These are phyloP conservation scores for Phytoseiulus persimilis DNA, from an alignment of 2,888 invertebrate species.

Conservation along the genomic window DNA sequence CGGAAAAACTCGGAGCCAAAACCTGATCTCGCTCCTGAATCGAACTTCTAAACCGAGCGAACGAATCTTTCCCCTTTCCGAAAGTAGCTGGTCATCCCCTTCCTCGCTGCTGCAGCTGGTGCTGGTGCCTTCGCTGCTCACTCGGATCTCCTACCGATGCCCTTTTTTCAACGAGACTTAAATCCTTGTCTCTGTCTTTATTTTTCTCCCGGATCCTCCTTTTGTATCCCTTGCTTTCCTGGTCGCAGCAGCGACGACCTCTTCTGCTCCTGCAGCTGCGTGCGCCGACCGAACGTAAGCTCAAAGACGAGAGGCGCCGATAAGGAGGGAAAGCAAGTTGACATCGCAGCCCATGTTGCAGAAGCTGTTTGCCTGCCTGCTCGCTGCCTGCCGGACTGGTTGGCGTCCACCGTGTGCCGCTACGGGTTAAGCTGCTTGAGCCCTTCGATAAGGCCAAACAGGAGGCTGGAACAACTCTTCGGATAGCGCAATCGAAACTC, in stretches of 20 bases:
- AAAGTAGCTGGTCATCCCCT: not conserved
- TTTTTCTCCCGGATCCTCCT: not conserved
- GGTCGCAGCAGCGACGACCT: not conserved
- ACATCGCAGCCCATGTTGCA: not conserved
- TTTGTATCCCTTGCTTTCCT: not conserved
- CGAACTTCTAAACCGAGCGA: not conserved
- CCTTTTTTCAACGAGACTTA: slow-evolving; percentile 5
- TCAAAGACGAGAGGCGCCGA: not conserved
- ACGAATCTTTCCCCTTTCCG: not conserved
- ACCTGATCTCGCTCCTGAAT: not conserved
- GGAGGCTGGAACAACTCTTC: not conserved
- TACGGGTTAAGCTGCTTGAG: slow-evolving; percentile 24
- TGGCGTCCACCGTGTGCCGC: not conserved
- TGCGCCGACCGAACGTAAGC: not conserved
- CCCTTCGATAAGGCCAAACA: slow-evolving; percentile 18
- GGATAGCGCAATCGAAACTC: not conserved
- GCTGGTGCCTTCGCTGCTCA: not conserved
- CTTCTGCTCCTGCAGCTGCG: not conserved
- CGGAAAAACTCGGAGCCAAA: not conserved
- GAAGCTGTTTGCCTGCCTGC: not conserved
- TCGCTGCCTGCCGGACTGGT: not conserved
- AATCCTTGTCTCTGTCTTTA: not conserved
- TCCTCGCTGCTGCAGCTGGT: not conserved
- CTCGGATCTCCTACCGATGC: not conserved
- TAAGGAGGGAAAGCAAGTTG: not conserved